These are phyloP conservation scores for Drosophila anceps DNA, from an alignment of 2,888 invertebrate genomes.

Conservation along the genomic window DNA sequence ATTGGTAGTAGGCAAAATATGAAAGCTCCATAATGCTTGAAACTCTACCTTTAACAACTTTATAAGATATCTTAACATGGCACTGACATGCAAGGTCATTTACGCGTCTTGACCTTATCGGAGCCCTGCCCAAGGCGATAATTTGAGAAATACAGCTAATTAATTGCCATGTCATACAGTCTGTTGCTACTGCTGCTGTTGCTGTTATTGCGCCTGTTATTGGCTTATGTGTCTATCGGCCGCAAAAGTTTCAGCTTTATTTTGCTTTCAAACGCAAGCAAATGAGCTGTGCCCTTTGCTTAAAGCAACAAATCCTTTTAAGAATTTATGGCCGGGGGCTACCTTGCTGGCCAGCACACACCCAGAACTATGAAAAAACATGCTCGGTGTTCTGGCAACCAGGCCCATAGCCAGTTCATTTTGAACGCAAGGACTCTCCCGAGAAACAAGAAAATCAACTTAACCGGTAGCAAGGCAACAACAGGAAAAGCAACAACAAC, in stretches of 20 bases:
- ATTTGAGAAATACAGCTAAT: constrained; percentile 74
- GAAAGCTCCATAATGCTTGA: constrained; percentile 62
- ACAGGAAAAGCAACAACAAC: constrained; percentile 9
- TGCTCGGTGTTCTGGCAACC: constrained; percentile 39
- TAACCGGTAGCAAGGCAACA: constrained; percentile 53
- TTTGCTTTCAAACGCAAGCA: constrained; percentile 61
- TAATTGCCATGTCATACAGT: constrained; percentile 72
- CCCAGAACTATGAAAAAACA: constrained; percentile 25
- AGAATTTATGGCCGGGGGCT: constrained; percentile 64
- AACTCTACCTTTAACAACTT: constrained; percentile 38
- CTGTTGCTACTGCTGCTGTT: constrained; percentile 21
- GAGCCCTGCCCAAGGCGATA: constrained; percentile 58
- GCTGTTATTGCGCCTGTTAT: constrained; percentile 19
- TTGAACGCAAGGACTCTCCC: constrained; percentile 40
- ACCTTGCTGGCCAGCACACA: constrained; percentile 14
- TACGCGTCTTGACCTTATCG: constrained; percentile 18
- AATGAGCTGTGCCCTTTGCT: constrained; percentile 52
- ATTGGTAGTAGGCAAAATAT: constrained; percentile 47
- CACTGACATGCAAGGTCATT: constrained; percentile 57
- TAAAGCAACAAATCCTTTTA: constrained; percentile 69
- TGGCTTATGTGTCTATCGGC: constrained; percentile 59
- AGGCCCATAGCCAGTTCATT: constrained; percentile 32
- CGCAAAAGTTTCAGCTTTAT: constrained; percentile 58
- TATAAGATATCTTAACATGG: constrained; percentile 41
- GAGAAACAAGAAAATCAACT: constrained; percentile 70